Evolutionary conservation across 2,888 invertebrate species (phyloP), one percentile per base, ranked within the genome.

Genomic region (Volucella zonaria): DNA sequence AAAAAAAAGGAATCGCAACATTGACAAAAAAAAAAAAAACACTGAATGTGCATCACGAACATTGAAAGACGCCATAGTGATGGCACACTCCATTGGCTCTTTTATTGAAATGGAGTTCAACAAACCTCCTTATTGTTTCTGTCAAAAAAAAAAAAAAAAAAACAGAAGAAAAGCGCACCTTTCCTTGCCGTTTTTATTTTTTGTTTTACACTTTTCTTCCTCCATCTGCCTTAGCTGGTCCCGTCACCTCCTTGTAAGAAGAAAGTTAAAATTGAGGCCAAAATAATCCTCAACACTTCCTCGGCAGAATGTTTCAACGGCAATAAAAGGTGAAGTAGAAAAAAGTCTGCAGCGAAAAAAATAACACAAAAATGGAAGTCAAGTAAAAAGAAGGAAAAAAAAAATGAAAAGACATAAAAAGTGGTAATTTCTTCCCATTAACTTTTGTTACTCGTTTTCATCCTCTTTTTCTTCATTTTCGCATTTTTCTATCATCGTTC

Each of bases 241-340:
- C 49, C 23, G 18, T 62, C n/a, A 14, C 31, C 43, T 8, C 62
- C 49, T 18, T 14, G 2, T 56, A 54, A 15, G 45, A 49, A 14
- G 43, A 61, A 64, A 66, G 61, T 67, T 78, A 62, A 80, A 80
- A 85, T 85, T 47, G 76, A 81, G 83, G 83, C 83, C 83, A 85
- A 85, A 85, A 85, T 76, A 81, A 85, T 81, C 67, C 61, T 64
- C 67, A 67, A 76, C 83, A 83, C 67, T 76, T 76, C 66, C 82
- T 76, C 43, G n/a, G 54, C 31, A 12, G 61, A 58, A 71, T 61
- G 40, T 61, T 71, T 64, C 66, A 61, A 61, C 51, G 49, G 54
- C 79, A 74, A 83, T 75, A 81, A 68, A 75, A 81, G 75, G 75
- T 75, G 71, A 40, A 66, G 78, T 51, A 51, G 43, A 38, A 67